phyloP scores from a whole-genome alignment of 2,888 invertebrate species.

The Vandiemenella viatica region DNA sequence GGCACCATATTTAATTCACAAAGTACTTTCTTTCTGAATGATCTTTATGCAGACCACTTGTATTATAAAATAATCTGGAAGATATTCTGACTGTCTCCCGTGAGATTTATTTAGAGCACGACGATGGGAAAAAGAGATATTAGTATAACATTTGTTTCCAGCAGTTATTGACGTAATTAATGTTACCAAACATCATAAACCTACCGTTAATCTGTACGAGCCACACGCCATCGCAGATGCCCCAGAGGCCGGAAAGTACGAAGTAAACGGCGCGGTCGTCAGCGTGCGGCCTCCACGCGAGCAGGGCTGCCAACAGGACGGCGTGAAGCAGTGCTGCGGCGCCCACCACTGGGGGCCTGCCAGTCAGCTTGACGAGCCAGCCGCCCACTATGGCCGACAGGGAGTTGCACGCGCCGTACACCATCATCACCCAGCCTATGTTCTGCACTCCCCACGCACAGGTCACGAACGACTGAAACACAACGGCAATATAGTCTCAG shows the following conservation, averaged over 20 bases:
- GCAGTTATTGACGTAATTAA: too few relatives aligned
- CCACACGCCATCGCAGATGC: conserved; percentile 48
- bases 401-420: conserved; percentile 45
- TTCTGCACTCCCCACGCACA: conserved; percentile 45
- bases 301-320: conserved; percentile 24
- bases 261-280: conserved; percentile 28
- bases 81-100: too few relatives aligned
- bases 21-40: too few relatives aligned
- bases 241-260: conserved; percentile 45
- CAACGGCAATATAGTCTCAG: too few relatives aligned
- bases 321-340: conserved; percentile 32
- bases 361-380: conserved; percentile 30
- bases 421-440: conserved; percentile 54
- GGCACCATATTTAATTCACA: too few relatives aligned
- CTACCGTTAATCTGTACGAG: conserved; percentile 49
- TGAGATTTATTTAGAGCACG: too few relatives aligned
- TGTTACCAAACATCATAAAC: too few relatives aligned
- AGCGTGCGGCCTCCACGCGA: conserved; percentile 28
- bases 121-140: too few relatives aligned
- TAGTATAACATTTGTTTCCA: too few relatives aligned
- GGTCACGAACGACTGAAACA: conserved; percentile 40
- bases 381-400: conserved; percentile 39
- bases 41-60: too few relatives aligned
- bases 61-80: too few relatives aligned
- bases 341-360: conserved; percentile 31